Evolutionary conservation across 2,113 vertebrate genomes (phyloP).

Genomic region (Colossoma macropomum): DNA sequence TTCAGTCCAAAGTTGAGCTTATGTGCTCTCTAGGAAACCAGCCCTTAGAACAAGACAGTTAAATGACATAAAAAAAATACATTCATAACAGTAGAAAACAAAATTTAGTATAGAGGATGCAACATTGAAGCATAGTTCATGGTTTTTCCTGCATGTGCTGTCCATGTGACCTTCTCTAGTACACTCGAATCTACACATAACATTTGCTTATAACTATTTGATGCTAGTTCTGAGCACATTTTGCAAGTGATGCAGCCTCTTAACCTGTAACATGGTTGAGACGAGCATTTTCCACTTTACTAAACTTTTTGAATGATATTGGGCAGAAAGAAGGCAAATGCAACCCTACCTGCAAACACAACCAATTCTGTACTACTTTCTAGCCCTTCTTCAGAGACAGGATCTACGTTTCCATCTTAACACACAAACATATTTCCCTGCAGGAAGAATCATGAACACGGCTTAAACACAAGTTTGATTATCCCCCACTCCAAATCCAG

Average conservation of each 20-base stretch:
- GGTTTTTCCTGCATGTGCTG: conserved; percentile 36
- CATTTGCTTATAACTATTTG: neutral
- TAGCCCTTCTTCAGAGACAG: neutral
- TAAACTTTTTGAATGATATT: too few species aligned
- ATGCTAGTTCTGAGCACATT: neutral
- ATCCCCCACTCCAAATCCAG: conserved; percentile 21
- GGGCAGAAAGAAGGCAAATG: neutral
- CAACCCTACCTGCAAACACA: neutral
- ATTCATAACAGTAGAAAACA: conserved; percentile 58
- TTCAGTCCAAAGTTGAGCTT: conserved; percentile 32
- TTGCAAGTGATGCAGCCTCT: neutral
- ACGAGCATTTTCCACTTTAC: neutral
- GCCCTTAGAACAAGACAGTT: conserved; percentile 41
- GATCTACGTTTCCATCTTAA: neutral
- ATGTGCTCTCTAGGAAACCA: conserved; percentile 16
- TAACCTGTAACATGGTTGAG: neutral
- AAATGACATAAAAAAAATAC: conserved; percentile 51
- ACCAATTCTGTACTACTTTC: neutral
- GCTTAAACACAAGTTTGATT: conserved; percentile 27
- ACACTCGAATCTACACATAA: neutral
- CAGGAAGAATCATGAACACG: conserved; percentile 47
- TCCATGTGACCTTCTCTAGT: conserved; percentile 10
- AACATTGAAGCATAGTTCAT: conserved; percentile 38
- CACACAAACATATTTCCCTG: conserved; percentile 25
- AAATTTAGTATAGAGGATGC: conserved; percentile 50